Base-by-base conservation (phyloP, 2,113 vertebrate species). In the Cyprinodon brontotheroides region DNA sequence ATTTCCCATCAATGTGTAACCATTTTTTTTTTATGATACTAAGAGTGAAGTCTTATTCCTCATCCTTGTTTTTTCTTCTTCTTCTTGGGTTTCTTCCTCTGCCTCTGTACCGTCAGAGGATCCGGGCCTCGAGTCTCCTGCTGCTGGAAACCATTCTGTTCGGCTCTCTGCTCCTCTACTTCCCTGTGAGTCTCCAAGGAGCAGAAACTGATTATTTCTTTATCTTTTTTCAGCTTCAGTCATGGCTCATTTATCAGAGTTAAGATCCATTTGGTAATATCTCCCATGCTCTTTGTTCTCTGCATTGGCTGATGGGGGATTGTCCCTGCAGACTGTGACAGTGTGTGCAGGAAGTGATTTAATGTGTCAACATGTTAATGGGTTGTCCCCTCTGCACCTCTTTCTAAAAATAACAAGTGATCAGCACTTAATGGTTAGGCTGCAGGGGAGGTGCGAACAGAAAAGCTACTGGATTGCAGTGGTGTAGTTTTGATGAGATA, bases 121-220 rank as follows among this genome's bases (percentile, higher is more conserved):
- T 98, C 86, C 94, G 95, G 14, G 93, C 96, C 0, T 98, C 97
- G 0, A 97, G 98, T 15, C 92, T 98, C 15, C 38, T 98, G 78
- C 94, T 99, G 67, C 93, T 99, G 90, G 97, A 99, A 93, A 94
- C 89, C 0, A 96, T 99, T 85, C 92, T 99, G 75, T 97, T 97
- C n/a, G 97, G 98, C 13, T 97, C 97, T 17, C 93, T 99, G 79
- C 95, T 99, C 8, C 97, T 99, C 77, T 99, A 98, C 92, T 99
- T 99, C 86, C 97, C 98, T 0, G 97, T 99, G 91, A 98, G 96
- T 95, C 69, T 77, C 5, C 61, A 73, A 22, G 11, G 68, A 80
- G 39, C 29, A 29, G 29, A 29, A 29, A 29, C 29, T 29, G 29
- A 29, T 29, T 29, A 29, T 29, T 29, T 29, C 29, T 29, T 29